Evolutionary conservation across 2,797 vertebrate species (phyloP).

Genomic region (Morus bassanus): DNA sequence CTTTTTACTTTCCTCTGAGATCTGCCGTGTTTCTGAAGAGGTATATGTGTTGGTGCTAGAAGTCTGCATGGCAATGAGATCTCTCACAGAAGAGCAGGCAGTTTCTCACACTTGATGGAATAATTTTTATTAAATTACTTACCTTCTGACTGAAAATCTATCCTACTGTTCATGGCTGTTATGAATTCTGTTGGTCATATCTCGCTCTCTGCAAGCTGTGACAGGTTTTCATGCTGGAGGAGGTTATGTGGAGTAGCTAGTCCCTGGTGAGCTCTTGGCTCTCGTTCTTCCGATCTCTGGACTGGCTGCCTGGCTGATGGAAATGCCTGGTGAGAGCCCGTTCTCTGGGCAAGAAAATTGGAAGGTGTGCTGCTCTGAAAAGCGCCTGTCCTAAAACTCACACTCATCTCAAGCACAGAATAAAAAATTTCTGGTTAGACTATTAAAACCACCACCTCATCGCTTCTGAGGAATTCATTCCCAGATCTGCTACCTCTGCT

Average conservation of each 20-base stretch:
- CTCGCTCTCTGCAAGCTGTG: neutral
- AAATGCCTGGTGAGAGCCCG: neutral
- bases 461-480: neutral
- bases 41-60: neutral
- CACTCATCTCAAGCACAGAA: neutral
- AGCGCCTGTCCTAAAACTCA: neutral
- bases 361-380: neutral
- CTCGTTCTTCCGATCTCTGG: fast-evolving
- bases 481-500: neutral
- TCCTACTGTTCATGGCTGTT: neutral
- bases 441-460: neutral
- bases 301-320: fast-evolving
- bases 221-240: neutral
- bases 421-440: neutral
- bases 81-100: neutral
- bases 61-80: neutral
- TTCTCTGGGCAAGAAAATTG: fast-evolving
- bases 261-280: neutral
- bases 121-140: neutral
- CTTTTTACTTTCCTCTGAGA: neutral
- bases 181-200: neutral
- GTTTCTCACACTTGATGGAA: neutral
- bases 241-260: neutral
- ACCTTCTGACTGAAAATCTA: neutral
- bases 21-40: neutral